Base-by-base conservation (phyloP, 2,888 invertebrate species). In the Alloplasta piceator region DNA sequence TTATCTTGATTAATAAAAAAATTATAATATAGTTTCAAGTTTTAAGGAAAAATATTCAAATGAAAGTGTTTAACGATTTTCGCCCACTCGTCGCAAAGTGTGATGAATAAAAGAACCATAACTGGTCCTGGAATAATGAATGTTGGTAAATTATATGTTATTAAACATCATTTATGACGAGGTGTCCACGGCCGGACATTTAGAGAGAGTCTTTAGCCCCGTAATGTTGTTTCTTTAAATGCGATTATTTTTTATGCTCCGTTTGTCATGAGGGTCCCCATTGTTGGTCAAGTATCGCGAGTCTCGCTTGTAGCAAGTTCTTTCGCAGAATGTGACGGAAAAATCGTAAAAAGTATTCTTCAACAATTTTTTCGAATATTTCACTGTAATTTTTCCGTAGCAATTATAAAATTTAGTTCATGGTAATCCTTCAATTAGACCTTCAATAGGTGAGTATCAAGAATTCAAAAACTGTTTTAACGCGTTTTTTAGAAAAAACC, bases 181-280 rank as follows among this genome's bases (percentile, higher is more conserved):
- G 14, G 16, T 26, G 60, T 46, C 16, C 72, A 68, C 26, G 26
- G 56, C 80, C 36, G 3, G 63, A 68, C 63, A 66, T 76, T 80
- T 52, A 72, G 67, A 67, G 76, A 77, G 80, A 55, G 41, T 61
- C 72, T 80, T 72, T 68, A 58, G 58, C 68, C 60, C 52, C 41
- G 56, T 60, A 26, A 66, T 26, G 26, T 26, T 26, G 26, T 70
- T 38, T 46, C 43, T 79, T 68, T 52, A 55, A 67, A 68, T 56
- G 46, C 63, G 52, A 75, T 79, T 70, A 58, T 48, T 41, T 73
- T 83, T 84, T 67, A 86, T 85, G 89, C 89, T 88, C 87, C 89
- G 88, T 86, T 88, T 89, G 84, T 82, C 84, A 89, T 86, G 84
- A 86, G 87, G 89, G 87, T 83, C 85, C 86, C 71, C 83, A 82